phyloP scores from a whole-genome alignment of 2,113 vertebrate species.

The Rostratula benghalensis region DNA sequence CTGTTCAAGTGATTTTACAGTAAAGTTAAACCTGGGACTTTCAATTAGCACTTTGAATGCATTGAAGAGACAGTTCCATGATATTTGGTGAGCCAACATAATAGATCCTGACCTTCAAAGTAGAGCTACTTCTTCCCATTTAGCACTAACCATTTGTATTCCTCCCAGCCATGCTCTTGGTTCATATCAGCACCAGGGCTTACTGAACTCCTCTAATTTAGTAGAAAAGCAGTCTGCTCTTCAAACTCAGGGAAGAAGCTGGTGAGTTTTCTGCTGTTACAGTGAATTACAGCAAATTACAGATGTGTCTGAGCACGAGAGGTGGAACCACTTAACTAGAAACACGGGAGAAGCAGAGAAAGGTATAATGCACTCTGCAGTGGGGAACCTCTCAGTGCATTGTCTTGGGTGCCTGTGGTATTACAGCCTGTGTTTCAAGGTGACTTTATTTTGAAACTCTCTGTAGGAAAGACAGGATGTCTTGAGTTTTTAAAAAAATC shows the following conservation, averaged over 20 bases:
- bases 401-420: rapidly evolving
- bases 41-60: not conserved
- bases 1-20: not conserved
- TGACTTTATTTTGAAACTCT: not conserved
- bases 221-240: not conserved
- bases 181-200: not conserved
- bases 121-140: not conserved
- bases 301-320: not conserved
- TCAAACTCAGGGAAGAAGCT: not conserved
- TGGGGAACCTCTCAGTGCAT: not conserved
- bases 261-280: not conserved
- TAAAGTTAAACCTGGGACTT: not conserved
- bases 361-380: not conserved
- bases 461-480: not conserved
- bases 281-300: not conserved
- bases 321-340: not conserved
- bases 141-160: not conserved
- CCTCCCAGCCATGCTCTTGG: not conserved
- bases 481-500: not conserved
- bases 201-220: not conserved
- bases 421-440: not conserved
- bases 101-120: not conserved
- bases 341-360: not conserved
- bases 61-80: rapidly evolving
- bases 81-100: not conserved